These are phyloP conservation scores for Plotosus lineatus DNA, from an alignment of 2,113 vertebrate species.

Conservation along the genomic window DNA sequence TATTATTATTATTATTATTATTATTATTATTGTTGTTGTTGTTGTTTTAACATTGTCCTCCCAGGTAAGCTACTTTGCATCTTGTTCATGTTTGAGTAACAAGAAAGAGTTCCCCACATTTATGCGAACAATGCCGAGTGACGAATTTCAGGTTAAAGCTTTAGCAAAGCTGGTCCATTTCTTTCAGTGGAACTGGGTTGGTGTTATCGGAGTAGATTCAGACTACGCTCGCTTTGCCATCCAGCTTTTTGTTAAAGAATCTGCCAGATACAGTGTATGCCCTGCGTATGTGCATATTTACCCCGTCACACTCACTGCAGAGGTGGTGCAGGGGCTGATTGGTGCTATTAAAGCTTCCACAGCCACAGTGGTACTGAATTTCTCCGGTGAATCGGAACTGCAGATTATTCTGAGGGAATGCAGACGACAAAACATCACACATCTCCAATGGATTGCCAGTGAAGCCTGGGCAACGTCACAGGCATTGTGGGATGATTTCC, in stretches of 20 bases:
- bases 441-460: slow-evolving; percentile 70
- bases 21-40: neutral
- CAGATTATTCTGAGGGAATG: slow-evolving; percentile 63
- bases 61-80: slow-evolving; percentile 76
- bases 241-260: slow-evolving; percentile 71
- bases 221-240: slow-evolving; percentile 73
- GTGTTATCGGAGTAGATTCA: slow-evolving; percentile 68
- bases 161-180: slow-evolving; percentile 64
- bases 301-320: slow-evolving; percentile 53
- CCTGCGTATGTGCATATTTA: slow-evolving; percentile 69
- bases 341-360: slow-evolving; percentile 57
- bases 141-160: slow-evolving; percentile 71
- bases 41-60: slow-evolving; percentile 14
- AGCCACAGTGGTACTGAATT: slow-evolving; percentile 68
- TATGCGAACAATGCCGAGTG: slow-evolving; percentile 76
- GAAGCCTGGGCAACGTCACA: slow-evolving; percentile 71
- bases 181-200: slow-evolving; percentile 74
- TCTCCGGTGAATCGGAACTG: slow-evolving; percentile 67
- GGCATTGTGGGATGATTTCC: slow-evolving; percentile 64
- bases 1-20: neutral
- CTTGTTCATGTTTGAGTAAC: slow-evolving; percentile 71
- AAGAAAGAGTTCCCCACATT: slow-evolving; percentile 70
- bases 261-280: slow-evolving; percentile 61
- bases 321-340: slow-evolving; percentile 58
- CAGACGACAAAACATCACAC: slow-evolving; percentile 60